These are phyloP conservation scores for Temnopleurus reevesii DNA, from an alignment of 53 echinoderm and acorn worm genomes.

Conservation along the genomic window DNA sequence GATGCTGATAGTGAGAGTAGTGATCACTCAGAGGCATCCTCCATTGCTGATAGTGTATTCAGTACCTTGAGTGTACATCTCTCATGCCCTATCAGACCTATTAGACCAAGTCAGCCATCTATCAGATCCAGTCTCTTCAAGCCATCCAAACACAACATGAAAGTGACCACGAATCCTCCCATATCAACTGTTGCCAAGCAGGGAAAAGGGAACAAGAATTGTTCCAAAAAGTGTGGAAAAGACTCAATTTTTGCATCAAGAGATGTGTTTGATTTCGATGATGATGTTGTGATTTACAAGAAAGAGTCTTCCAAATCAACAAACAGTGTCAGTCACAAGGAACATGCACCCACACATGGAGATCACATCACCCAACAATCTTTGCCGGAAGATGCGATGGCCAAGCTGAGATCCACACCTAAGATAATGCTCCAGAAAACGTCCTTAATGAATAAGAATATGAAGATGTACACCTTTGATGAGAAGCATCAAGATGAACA, in stretches of 20 bases:
- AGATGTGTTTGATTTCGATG: slow-evolving; percentile 3
- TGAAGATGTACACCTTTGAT: slow-evolving; percentile 1
- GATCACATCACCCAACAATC: not conserved
- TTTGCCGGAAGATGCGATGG: not conserved
- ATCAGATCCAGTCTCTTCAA: not conserved
- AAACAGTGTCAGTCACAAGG: not conserved
- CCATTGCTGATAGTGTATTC: slow-evolving; percentile 39
- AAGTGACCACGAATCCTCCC: not conserved
- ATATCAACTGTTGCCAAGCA: not conserved
- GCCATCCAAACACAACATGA: not conserved
- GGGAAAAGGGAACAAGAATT: not conserved
- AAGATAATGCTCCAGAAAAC: not conserved
- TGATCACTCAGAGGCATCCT: not conserved
- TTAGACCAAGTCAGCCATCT: not conserved
- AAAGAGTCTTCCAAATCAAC: not conserved
- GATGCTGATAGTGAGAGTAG: slow-evolving; percentile 3
- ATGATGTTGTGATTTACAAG: not conserved
- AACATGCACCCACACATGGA: not conserved
- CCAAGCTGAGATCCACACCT: slow-evolving; percentile 21
- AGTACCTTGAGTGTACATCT: not conserved
- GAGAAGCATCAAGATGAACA: not conserved
- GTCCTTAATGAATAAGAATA: not conserved
- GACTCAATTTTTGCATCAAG: not conserved
- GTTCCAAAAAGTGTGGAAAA: not conserved
- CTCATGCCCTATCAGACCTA: slow-evolving; percentile 19